phyloP scores from a whole-genome alignment of 2,888 invertebrate species.

The Anthophora plumipes region DNA sequence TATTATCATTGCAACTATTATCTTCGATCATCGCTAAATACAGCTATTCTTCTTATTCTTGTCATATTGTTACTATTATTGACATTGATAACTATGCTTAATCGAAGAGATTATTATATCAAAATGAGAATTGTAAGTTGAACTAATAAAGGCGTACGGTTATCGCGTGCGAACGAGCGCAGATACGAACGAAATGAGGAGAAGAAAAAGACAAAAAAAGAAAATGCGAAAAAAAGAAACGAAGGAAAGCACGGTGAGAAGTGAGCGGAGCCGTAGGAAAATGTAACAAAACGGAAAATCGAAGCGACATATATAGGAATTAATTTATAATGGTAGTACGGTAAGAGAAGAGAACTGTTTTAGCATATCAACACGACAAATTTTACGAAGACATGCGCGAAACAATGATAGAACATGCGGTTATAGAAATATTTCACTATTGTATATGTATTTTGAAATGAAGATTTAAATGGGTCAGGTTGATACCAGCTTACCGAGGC shows the following conservation, averaged over 20 bases:
- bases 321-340: conserved; percentile 73
- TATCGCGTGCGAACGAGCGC: conserved; percentile 21
- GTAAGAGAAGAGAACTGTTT: conserved; percentile 75
- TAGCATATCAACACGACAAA: conserved; percentile 84
- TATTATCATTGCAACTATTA: conserved; percentile 39
- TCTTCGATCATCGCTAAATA: conserved; percentile 40
- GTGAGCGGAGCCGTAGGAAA: too few relatives aligned
- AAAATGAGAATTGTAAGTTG: conserved; percentile 4
- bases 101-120: conserved; percentile 39
- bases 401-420: conserved; percentile 71
- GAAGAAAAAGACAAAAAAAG: conserved; percentile 3
- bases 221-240: neutral
- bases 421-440: conserved; percentile 68
- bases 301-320: conserved; percentile 57
- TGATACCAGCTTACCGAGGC: conserved; percentile 33
- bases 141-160: neutral
- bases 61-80: conserved; percentile 47
- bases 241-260: too few relatives aligned
- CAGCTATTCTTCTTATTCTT: conserved; percentile 52
- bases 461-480: conserved; percentile 30
- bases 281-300: conserved; percentile 26
- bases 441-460: conserved; percentile 61
- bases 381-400: conserved; percentile 78
- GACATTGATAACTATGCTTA: conserved; percentile 31
- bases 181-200: conserved; percentile 5